Conservation (phyloP, 2,797 vertebrate genomes). For the Arctocebus calabarensis region DNA sequence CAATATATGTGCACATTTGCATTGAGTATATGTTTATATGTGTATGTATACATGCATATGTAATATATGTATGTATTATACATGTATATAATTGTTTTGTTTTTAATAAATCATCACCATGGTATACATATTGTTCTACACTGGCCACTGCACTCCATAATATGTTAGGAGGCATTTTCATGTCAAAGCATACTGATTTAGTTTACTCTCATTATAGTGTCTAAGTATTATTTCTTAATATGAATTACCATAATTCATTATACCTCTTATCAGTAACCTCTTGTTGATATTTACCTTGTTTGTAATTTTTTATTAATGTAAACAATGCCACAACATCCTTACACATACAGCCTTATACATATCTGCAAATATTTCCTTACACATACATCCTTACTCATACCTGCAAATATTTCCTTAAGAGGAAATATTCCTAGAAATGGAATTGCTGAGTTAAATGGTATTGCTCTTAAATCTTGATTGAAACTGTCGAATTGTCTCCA, state of each 20-base stretch:
- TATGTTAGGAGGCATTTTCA: background rate
- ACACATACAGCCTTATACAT: background rate
- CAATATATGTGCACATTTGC: background rate
- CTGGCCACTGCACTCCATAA: background rate
- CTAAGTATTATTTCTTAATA: background rate
- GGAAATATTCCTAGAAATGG: background rate
- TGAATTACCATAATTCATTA: slow-evolving; percentile 16
- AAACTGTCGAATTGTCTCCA: slow-evolving; percentile 1
- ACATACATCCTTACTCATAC: background rate
- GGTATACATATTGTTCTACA: background rate
- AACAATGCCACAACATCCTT: background rate
- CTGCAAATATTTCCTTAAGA: background rate
- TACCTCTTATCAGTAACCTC: background rate
- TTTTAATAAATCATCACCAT: background rate
- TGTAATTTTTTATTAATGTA: slow-evolving; percentile 18
- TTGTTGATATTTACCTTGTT: background rate
- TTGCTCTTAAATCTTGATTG: background rate
- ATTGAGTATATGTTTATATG: background rate
- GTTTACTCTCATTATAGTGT: slow-evolving; percentile 16
- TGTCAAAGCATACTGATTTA: background rate
- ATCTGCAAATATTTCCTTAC: background rate
- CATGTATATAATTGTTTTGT: background rate
- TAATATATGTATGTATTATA: too few species aligned
- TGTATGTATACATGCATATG: too few species aligned
- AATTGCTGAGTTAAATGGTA: background rate